phyloP scores from a whole-genome alignment of 2,888 invertebrate genomes.

The Ophion obscuratus region DNA sequence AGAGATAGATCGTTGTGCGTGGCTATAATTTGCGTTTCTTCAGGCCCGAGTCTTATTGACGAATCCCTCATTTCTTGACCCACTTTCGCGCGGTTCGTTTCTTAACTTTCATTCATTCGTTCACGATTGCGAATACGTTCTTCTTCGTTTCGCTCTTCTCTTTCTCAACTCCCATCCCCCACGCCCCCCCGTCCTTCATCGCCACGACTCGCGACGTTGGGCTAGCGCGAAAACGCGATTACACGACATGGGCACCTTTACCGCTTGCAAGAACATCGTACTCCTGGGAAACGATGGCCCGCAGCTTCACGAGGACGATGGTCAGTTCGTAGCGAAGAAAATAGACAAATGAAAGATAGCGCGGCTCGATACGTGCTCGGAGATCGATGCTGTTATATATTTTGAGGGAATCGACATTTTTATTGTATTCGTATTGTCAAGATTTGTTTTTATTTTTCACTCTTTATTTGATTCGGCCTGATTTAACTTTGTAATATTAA shows the following conservation, averaged over 20 bases:
- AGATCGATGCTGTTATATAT: not conserved
- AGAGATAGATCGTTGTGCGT: constrained; percentile 75
- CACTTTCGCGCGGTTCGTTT: constrained; percentile 41
- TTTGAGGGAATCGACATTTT: not conserved
- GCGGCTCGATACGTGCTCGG: not conserved
- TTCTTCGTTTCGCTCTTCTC: constrained; percentile 60
- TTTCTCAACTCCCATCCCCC: constrained; percentile 41
- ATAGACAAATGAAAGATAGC: not conserved
- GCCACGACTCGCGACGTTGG: constrained; percentile 31
- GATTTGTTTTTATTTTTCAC: not conserved
- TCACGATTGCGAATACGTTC: constrained; percentile 40
- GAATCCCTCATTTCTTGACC: constrained; percentile 58
- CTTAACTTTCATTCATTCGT: constrained; percentile 40
- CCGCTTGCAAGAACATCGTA: constrained; percentile 77
- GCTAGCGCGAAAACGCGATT: not conserved
- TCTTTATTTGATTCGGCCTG: not conserved
- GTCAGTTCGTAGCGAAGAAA: constrained; percentile 71
- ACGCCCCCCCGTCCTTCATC: not conserved
- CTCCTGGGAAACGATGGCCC: constrained; percentile 71
- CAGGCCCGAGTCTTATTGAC: constrained; percentile 68
- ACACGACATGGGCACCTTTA: constrained; percentile 77
- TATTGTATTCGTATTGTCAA: not conserved
- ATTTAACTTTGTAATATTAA: not conserved
- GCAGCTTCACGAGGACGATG: constrained; percentile 71
- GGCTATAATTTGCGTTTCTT: constrained; percentile 73